Evolutionary conservation across 2,113 vertebrate genomes (phyloP).

Genomic region (Macquaria australasica): DNA sequence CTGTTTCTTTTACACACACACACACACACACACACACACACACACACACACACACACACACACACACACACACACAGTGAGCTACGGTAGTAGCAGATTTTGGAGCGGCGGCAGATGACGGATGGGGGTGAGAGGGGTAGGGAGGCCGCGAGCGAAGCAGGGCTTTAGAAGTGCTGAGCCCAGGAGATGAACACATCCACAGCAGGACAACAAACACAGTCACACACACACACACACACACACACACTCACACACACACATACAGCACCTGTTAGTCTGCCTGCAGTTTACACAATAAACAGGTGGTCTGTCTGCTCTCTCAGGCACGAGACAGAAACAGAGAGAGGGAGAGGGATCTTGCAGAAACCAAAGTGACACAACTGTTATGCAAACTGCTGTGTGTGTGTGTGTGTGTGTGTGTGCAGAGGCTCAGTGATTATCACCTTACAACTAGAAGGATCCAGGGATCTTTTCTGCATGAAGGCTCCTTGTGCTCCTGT

Average conservation of each 20-base stretch:
- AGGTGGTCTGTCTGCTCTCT: constrained; percentile 62
- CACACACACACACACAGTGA: constrained; percentile 7
- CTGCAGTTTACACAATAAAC: constrained; percentile 75
- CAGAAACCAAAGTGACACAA: constrained; percentile 40
- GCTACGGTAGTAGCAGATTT: constrained; percentile 28
- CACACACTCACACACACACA: constrained; percentile 9
- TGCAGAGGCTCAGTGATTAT: background rate
- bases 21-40: constrained; percentile 13
- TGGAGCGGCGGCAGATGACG: constrained; percentile 18
- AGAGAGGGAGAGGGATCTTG: background rate
- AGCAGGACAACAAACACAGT: background rate
- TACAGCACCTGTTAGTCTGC: constrained; percentile 70
- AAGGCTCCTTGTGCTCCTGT: background rate
- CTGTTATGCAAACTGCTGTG: constrained; percentile 20
- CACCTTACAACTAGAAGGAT: background rate
- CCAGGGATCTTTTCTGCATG: background rate
- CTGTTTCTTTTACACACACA: background rate
- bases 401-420: background rate
- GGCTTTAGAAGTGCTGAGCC: constrained; percentile 75
- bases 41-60: background rate
- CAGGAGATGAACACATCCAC: constrained; percentile 71
- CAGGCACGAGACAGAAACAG: constrained; percentile 13
- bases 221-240: background rate
- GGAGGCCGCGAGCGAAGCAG: constrained; percentile 28
- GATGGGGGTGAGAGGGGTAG: background rate